Conservation (phyloP, 1,140 invertebrate species). For the Hyphantria cunea region DNA sequence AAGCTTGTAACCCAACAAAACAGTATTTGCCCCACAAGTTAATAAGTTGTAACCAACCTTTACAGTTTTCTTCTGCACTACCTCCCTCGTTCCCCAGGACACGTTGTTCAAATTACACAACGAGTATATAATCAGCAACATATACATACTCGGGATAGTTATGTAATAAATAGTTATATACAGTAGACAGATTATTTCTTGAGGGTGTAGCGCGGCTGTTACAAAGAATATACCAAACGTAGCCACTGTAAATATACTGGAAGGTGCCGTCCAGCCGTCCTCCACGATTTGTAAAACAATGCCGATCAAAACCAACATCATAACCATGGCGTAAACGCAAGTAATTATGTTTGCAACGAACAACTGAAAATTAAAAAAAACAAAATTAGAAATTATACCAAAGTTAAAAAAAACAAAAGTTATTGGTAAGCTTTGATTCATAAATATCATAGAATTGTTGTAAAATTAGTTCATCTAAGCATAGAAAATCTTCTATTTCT, state of each 20-base stretch:
- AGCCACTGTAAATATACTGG: slow-evolving; percentile 89
- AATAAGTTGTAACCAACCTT: slow-evolving; percentile 84
- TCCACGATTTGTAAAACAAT: slow-evolving; percentile 90
- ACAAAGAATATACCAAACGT: slow-evolving; percentile 78
- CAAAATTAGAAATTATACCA: too few relatives aligned
- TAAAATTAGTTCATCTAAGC: too few relatives aligned
- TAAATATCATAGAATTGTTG: too few relatives aligned
- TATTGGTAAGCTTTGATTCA: too few relatives aligned
- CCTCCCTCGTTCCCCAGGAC: slow-evolving; percentile 95
- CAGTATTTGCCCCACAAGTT: too few relatives aligned
- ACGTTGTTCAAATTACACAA: slow-evolving; percentile 95
- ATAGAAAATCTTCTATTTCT: too few relatives aligned
- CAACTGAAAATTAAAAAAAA: slow-evolving; percentile 89
- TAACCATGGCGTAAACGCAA: slow-evolving; percentile 94
- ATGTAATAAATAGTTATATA: slow-evolving; percentile 94
- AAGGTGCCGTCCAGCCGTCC: slow-evolving; percentile 90
- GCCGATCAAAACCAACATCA: slow-evolving; percentile 96
- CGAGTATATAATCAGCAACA: slow-evolving; percentile 95
- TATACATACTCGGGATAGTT: slow-evolving; percentile 96
- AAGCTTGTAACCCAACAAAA: too few relatives aligned
- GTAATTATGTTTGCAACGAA: slow-evolving; percentile 96
- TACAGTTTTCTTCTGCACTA: slow-evolving; percentile 85
- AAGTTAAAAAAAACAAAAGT: too few relatives aligned
- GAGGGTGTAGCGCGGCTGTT: slow-evolving; percentile 90
- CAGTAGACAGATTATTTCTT: slow-evolving; percentile 90